Evolutionary conservation across 2,113 vertebrate genomes (phyloP).

Genomic region (Kryptolebias marmoratus): DNA sequence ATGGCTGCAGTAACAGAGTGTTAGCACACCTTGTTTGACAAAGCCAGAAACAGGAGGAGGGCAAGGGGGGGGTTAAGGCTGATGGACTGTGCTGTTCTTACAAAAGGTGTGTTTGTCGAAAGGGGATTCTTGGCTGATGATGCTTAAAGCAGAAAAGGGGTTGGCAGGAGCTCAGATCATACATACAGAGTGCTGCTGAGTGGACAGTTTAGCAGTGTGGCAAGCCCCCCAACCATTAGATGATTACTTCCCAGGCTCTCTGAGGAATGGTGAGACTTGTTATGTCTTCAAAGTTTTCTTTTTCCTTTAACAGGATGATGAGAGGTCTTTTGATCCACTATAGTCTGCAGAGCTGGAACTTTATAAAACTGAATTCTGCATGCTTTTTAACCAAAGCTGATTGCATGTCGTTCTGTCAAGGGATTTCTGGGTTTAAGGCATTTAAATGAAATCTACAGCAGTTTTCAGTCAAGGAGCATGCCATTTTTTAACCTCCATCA

Average conservation of each 20-base stretch:
- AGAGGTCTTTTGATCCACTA: constrained; percentile 31
- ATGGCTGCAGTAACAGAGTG: constrained; percentile 22
- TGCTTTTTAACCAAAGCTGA: not conserved
- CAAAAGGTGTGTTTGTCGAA: constrained; percentile 41
- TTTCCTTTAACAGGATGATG: constrained; percentile 6
- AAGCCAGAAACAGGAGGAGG: constrained; percentile 27
- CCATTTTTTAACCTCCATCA: constrained; percentile 22
- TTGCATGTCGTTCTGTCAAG: not conserved
- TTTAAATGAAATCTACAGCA: constrained; percentile 16
- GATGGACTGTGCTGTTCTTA: constrained; percentile 15
- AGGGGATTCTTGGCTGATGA: constrained; percentile 55
- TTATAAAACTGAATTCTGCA: not conserved
- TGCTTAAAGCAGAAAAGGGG: constrained; percentile 44
- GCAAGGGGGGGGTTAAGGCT: constrained; percentile 11
- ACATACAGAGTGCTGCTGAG: constrained; percentile 66
- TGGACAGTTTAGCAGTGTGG: constrained; percentile 56
- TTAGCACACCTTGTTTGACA: constrained; percentile 41
- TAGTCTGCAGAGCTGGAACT: constrained; percentile 12
- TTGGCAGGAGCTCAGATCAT: constrained; percentile 62
- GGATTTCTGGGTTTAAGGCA: constrained; percentile 15
- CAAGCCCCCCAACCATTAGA: constrained; percentile 66
- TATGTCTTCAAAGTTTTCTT: constrained; percentile 36
- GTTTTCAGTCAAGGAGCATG: not conserved
- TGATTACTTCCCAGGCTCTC: constrained; percentile 67
- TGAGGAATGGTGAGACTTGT: constrained; percentile 38